Evolutionary conservation across 1,140 invertebrate species (phyloP).

Genomic region (Papilio helenus): DNA sequence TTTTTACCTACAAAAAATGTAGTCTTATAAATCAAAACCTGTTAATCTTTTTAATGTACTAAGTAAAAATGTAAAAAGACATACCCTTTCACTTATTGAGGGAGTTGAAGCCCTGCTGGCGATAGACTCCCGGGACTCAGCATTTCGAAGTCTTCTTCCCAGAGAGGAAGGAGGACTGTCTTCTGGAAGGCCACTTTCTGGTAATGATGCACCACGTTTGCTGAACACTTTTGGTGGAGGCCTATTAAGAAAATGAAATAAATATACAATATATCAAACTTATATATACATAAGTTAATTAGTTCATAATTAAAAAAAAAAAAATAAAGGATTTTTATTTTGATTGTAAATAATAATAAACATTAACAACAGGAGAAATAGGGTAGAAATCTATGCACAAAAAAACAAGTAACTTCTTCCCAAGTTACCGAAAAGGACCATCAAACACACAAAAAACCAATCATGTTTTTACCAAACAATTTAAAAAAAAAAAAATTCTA

Average conservation of each 20-base stretch:
- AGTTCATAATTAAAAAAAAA: no score
- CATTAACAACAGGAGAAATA: no score
- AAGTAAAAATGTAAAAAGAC: slow-evolving; percentile 36
- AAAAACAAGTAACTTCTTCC: no score
- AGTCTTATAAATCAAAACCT: neutral
- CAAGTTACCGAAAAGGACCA: no score
- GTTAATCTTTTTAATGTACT: slow-evolving; percentile 12
- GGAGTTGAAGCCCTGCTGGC: slow-evolving; percentile 80
- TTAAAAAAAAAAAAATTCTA: no score
- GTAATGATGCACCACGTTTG: slow-evolving; percentile 81
- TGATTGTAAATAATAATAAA: no score
- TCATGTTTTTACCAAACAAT: no score
- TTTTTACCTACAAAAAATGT: slow-evolving; percentile 81
- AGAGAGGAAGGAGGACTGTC: slow-evolving; percentile 81
- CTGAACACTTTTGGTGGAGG: slow-evolving; percentile 86
- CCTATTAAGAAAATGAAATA: slow-evolving; percentile 65
- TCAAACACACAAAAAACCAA: no score
- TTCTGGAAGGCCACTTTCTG: slow-evolving; percentile 81
- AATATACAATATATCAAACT: no score
- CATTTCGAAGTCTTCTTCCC: slow-evolving; percentile 70
- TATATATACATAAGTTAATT: no score
- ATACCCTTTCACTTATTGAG: slow-evolving; percentile 80
- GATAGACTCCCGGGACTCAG: slow-evolving; percentile 79
- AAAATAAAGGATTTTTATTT: no score
- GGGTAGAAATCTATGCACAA: no score